Evolutionary conservation across 2,113 vertebrate genomes (phyloP).

Genomic region (Willisornis vidua): DNA sequence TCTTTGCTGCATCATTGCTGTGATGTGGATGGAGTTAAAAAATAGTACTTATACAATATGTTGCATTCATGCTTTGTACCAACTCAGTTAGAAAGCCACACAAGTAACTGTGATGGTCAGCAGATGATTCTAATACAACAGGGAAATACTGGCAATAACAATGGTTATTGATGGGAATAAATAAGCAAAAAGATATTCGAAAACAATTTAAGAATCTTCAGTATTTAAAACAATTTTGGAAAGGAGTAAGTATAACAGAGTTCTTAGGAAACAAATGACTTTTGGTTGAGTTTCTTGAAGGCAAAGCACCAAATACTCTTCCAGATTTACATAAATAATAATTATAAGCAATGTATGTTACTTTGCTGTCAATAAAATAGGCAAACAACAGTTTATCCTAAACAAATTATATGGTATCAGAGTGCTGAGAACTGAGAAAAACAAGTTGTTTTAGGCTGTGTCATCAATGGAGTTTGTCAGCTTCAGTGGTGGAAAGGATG

Average conservation of each 20-base stretch:
- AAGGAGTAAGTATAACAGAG: not conserved
- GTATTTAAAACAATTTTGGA: not conserved
- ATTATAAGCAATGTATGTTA: not conserved
- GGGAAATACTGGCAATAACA: not conserved
- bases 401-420: not conserved
- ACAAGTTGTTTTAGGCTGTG: not conserved
- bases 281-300: not conserved
- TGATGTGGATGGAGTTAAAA: not conserved
- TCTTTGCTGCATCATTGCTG: not conserved
- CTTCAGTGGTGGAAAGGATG: not conserved
- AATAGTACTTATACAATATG: not conserved
- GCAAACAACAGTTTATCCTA: not conserved
- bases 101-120: not conserved
- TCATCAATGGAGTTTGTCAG: conserved; percentile 4
- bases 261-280: not conserved
- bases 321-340: not conserved
- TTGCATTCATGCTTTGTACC: not conserved
- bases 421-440: not conserved
- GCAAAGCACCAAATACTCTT: not conserved
- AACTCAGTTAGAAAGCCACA: not conserved
- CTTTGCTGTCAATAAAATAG: not conserved
- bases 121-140: not conserved
- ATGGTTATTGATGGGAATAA: not conserved
- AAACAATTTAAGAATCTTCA: not conserved
- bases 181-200: not conserved